A percentile compares a stretch with the other conserved stretches of the same genome.
Evolutionary conservation across 2,888 invertebrate genomes (phyloP).

Genomic region (Sphaerophoria rueppellii): DNA sequence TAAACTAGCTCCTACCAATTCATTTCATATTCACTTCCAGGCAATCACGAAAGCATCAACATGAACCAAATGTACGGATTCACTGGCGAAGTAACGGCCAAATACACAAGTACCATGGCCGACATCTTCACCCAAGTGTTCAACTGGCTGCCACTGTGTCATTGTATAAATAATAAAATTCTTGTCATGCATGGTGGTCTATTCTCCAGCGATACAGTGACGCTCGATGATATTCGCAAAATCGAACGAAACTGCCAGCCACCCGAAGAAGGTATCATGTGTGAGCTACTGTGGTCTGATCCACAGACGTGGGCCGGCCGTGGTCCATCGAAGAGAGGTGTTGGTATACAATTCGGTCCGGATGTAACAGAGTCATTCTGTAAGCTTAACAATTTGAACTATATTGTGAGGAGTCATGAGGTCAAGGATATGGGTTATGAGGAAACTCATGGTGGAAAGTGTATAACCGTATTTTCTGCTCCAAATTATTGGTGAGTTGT

Average conservation of each 20-base stretch:
- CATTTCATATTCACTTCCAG: conserved; percentile 82
- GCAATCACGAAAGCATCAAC: conserved; percentile 98
- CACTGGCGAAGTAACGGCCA: conserved; percentile 98
- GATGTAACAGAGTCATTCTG: conserved; percentile 96
- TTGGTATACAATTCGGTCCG: conserved; percentile 99
- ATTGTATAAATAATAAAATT: conserved; percentile 92
- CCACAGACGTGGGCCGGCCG: conserved; percentile 95
- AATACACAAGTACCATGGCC: conserved; percentile 97
- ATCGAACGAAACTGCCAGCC: conserved; percentile 97
- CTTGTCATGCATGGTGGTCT: conserved; percentile 99
- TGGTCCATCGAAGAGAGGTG: conserved; percentile 97
- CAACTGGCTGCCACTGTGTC: conserved; percentile 97
- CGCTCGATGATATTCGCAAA: conserved; percentile 94
- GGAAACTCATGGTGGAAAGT: conserved; percentile 95
- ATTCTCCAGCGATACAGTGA: conserved; percentile 96
- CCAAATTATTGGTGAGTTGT: conserved; percentile 96
- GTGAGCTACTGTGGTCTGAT: conserved; percentile 99
- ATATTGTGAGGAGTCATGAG: conserved; percentile 98
- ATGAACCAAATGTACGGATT: conserved; percentile 99
- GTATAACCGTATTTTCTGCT: conserved; percentile 99
- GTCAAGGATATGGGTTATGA: conserved; percentile 99
- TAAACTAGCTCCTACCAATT: too few relatives aligned
- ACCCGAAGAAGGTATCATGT: conserved; percentile 98
- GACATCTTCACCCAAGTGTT: conserved; percentile 99
- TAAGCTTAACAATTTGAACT: conserved; percentile 92